phyloP scores from a whole-genome alignment of 2,113 vertebrate species.

The Phaethornis superciliosus region DNA sequence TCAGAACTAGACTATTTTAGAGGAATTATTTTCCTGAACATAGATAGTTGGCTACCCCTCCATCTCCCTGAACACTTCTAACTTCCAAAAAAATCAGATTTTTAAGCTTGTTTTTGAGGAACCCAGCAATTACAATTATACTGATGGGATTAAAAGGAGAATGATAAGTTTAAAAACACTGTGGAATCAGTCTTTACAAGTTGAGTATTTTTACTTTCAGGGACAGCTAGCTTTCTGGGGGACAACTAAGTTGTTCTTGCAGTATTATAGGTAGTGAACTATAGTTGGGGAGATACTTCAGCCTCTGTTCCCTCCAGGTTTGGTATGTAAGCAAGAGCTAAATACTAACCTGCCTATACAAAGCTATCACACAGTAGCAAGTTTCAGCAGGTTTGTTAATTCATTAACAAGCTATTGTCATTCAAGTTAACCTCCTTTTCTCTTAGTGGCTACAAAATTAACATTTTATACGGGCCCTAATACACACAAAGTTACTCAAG shows the following conservation, averaged over 20 bases:
- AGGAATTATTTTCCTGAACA: neutral
- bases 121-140: neutral
- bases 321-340: neutral
- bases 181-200: neutral
- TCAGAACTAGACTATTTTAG: neutral
- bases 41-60: neutral
- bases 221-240: neutral
- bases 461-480: neutral
- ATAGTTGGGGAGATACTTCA: neutral
- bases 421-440: neutral
- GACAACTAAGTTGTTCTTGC: neutral
- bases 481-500: neutral
- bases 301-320: neutral
- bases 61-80: neutral
- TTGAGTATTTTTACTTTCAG: neutral
- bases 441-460: neutral
- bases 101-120: neutral
- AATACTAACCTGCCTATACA: neutral
- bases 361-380: neutral
- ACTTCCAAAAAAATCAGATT: neutral
- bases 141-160: neutral
- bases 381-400: neutral
- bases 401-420: neutral
- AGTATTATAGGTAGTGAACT: neutral
- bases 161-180: neutral